Conservation (phyloP, 2,113 vertebrate species). For the Prunella fulvescens region DNA sequence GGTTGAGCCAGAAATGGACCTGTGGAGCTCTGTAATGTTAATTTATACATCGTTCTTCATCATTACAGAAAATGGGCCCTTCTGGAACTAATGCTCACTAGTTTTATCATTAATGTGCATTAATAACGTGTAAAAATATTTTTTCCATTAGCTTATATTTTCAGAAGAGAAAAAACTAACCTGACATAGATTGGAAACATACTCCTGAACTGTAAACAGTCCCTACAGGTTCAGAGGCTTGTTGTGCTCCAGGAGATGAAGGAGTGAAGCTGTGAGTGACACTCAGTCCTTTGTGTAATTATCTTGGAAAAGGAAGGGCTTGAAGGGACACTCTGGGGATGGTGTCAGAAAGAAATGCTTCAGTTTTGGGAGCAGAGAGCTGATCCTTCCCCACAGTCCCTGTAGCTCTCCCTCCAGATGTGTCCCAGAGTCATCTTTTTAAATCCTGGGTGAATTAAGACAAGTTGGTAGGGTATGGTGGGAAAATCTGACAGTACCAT, state of each 20-base stretch:
- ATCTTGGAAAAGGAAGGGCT: not conserved
- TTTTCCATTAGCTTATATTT: not conserved
- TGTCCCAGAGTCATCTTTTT: not conserved
- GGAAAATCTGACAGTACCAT: not conserved
- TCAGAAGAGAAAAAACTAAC: not conserved
- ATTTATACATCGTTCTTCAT: not conserved
- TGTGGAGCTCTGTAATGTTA: not conserved
- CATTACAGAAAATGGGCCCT: not conserved
- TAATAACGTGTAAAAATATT: slow-evolving; percentile 5
- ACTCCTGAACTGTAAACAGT: not conserved
- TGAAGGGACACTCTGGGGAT: not conserved
- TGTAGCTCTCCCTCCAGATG: not conserved
- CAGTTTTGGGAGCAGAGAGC: not conserved
- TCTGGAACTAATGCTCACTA: not conserved
- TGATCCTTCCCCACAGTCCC: not conserved
- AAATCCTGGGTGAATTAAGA: not conserved
- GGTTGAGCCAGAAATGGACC: slow-evolving; percentile 6
- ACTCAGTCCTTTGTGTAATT: not conserved
- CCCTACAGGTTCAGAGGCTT: not conserved
- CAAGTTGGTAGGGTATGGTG: not conserved
- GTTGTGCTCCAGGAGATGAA: not conserved
- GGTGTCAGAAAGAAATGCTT: not conserved
- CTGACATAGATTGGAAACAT: not conserved
- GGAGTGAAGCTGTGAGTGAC: not conserved
- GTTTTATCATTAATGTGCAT: not conserved